A percentile compares a stretch with the other conserved stretches of the same genome.
These are phyloP conservation scores for Elgaria multicarinata DNA, from an alignment of 2,113 vertebrate genomes.

Conservation along the genomic window DNA sequence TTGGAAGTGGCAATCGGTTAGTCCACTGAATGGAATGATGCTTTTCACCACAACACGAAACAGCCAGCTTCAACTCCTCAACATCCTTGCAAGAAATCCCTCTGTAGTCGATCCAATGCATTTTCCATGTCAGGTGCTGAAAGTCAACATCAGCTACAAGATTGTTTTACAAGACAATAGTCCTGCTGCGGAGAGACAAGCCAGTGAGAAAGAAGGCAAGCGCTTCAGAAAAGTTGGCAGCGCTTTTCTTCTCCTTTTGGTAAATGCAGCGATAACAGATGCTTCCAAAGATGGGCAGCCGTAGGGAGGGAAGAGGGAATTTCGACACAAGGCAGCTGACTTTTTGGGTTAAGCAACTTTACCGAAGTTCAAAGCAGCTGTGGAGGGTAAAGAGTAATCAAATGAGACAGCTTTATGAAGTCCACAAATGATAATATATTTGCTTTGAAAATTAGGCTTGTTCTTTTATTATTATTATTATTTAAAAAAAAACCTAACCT, in stretches of 20 bases:
- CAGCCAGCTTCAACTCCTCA: not conserved
- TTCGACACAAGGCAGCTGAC: constrained; percentile 75
- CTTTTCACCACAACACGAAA: not conserved
- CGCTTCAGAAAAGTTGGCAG: constrained; percentile 46
- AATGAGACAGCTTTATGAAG: constrained; percentile 77
- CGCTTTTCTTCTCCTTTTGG: not conserved
- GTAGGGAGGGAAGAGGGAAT: constrained; percentile 66
- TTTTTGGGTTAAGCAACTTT: constrained; percentile 75
- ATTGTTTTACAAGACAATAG: constrained; percentile 40
- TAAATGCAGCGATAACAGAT: constrained; percentile 65
- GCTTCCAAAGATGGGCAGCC: constrained; percentile 55
- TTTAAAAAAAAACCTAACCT: constrained; percentile 67
- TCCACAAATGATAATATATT: constrained; percentile 86
- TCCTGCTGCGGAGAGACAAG: not conserved
- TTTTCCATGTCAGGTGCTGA: constrained; percentile 52
- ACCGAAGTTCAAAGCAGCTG: constrained; percentile 80
- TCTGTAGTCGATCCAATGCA: not conserved
- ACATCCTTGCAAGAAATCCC: not conserved
- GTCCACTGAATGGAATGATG: not conserved
- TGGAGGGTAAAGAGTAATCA: constrained; percentile 76
- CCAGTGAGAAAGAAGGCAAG: constrained; percentile 14
- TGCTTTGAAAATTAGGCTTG: constrained; percentile 36
- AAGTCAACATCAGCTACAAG: constrained; percentile 27
- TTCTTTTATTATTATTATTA: not conserved
- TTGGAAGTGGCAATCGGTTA: not conserved